Percentiles rank a stretch among this genome's conserved stretches.
Conservation (phyloP, 2,888 invertebrate species). For the Drosophila borealis region DNA sequence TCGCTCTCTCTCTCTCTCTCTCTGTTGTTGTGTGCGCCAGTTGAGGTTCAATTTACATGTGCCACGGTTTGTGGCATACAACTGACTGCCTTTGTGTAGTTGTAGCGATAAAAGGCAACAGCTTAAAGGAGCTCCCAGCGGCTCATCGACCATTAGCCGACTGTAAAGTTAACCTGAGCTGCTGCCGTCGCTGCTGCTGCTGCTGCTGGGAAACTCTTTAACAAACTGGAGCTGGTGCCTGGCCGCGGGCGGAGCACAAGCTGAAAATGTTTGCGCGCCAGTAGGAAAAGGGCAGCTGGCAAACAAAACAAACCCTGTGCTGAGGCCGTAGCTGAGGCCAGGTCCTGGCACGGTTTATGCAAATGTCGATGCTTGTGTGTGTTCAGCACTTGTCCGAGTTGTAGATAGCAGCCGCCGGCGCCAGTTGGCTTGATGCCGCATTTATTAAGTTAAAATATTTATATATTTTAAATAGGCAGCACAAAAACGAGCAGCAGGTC, state of each 20-base stretch:
- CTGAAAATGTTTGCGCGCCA: constrained; percentile 43
- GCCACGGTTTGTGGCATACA: constrained; percentile 39
- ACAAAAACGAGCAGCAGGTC: constrained; percentile 10
- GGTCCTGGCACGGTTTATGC: constrained; percentile 60
- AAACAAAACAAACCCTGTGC: constrained; percentile 39
- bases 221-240: constrained; percentile 7
- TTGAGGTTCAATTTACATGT: constrained; percentile 52
- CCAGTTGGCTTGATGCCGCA: constrained; percentile 52
- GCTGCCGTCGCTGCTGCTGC: neutral
- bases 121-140: constrained; percentile 49
- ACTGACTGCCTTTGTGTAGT: constrained; percentile 29
- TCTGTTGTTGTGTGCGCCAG: constrained; percentile 1
- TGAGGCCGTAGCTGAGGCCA: neutral
- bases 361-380: constrained; percentile 55
- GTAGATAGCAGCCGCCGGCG: constrained; percentile 42
- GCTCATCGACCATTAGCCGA: constrained; percentile 63
- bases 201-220: constrained; percentile 26
- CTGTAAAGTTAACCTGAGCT: constrained; percentile 55
- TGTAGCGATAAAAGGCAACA: constrained; percentile 37
- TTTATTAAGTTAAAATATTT: constrained; percentile 78
- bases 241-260: constrained; percentile 31
- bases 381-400: constrained; percentile 52
- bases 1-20: neutral
- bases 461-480: constrained; percentile 64
- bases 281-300: constrained; percentile 46